Evolutionary conservation across 2,113 vertebrate genomes (phyloP).

Genomic region (Eurypyga helias): DNA sequence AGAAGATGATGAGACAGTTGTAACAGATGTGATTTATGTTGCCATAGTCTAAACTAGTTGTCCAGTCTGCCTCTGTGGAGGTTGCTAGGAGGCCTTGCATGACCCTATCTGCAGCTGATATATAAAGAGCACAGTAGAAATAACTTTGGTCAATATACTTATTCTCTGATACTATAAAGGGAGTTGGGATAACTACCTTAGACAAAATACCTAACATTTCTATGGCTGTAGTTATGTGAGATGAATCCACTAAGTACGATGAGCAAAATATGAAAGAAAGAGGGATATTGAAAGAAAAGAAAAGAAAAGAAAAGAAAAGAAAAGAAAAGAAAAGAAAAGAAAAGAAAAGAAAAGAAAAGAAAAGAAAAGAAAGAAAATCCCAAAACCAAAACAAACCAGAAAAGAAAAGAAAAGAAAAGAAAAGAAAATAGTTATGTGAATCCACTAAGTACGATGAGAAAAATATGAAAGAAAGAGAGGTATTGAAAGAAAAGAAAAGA

Average conservation of each 20-base stretch:
- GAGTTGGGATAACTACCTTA: background rate
- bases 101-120: background rate
- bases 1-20: background rate
- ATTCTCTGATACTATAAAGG: background rate
- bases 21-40: background rate
- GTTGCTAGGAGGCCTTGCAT: background rate
- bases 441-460: too few species aligned
- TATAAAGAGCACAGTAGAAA: background rate
- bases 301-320: background rate
- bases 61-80: background rate
- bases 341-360: background rate
- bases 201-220: background rate
- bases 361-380: background rate
- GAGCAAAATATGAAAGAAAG: background rate
- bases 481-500: too few species aligned
- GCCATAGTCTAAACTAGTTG: background rate
- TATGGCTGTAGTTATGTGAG: background rate
- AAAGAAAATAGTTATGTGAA: background rate
- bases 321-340: background rate
- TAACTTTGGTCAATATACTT: background rate
- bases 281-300: background rate
- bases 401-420: background rate
- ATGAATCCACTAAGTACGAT: background rate
- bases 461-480: too few species aligned
- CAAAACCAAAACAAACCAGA: too few species aligned